Base-by-base conservation (phyloP, 2,888 invertebrate genomes). In the Standfussiana lucernea region DNA sequence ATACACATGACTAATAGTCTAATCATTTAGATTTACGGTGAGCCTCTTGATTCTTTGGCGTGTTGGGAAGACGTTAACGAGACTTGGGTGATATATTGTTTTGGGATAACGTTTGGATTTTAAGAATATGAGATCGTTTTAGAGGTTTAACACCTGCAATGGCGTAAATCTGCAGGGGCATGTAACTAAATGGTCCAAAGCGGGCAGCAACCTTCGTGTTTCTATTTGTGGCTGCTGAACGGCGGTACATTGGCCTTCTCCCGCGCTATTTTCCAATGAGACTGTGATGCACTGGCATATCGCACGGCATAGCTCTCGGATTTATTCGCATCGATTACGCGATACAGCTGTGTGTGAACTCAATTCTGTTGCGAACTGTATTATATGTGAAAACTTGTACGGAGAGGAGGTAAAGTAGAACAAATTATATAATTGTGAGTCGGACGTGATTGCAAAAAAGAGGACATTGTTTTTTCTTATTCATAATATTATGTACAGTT, bases 191-290 rank as follows among this genome's bases (percentile, higher is more conserved):
- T 94, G 93, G 92, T 92, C 93, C 93, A 93, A 94, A 94, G 93
- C 93, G 93, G 94, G 94, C 93, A 93, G 94, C 93, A 93, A 95
- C 94, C 94, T 94, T 94, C 94, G 91, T 88, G 84, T 87, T 93
- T 93, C 96, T 96, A 96, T 96, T 96, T 96, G 93, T 89, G 94
- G 94, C 92, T 91, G 89, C 91, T 91, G 90, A 90, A 91, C 90
- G 92, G 87, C 92, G 91, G 95, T 95, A 93, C 95, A 91, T 96
- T 95, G 95, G 95, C 96, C 95, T 95, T 95, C 94, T 93, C 92
- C 86, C 89, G 92, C 91, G 93, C 94, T 93, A 92, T 95, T 94
- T 95, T 94, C 93, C 93, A 94, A 93, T 93, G 92, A 92, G 90
- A 90, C 89, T 86, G 89, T 89, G 91, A 89, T 93, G 92, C 91